Conservation (phyloP, 2,113 vertebrate species). For the Zeus faber region DNA sequence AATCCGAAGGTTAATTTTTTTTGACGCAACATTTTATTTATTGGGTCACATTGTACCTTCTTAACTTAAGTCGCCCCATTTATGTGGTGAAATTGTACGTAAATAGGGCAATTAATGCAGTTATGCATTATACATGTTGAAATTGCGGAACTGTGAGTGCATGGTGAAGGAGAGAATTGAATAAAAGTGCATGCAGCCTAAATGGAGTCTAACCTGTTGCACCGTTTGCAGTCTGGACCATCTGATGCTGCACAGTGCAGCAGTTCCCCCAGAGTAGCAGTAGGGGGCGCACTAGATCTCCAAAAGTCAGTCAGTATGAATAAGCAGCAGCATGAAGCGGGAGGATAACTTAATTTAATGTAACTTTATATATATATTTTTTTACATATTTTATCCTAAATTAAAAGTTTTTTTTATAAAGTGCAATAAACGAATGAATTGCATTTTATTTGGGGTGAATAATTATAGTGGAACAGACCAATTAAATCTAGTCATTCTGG, state of each 20-base stretch:
- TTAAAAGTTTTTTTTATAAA: background rate
- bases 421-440: conserved; percentile 9
- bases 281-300: conserved; percentile 47
- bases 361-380: too few relatives aligned
- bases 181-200: too few relatives aligned
- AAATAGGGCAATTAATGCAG: too few relatives aligned
- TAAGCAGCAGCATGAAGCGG: background rate
- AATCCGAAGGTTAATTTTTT: too few relatives aligned
- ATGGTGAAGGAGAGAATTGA: too few relatives aligned
- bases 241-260: background rate
- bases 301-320: background rate
- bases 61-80: too few relatives aligned
- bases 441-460: conserved; percentile 27
- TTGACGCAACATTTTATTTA: too few relatives aligned
- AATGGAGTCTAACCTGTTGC: conserved; percentile 40
- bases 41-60: too few relatives aligned
- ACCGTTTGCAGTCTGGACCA: background rate
- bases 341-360: too few relatives aligned
- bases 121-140: too few relatives aligned
- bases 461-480: conserved; percentile 42
- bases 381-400: conserved; percentile 9
- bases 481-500: conserved; percentile 25
- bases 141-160: too few relatives aligned
- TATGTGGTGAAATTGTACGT: too few relatives aligned
- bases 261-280: conserved; percentile 8